Evolutionary conservation across 2,888 invertebrate genomes (phyloP).

Genomic region (Tethea ocularis): DNA sequence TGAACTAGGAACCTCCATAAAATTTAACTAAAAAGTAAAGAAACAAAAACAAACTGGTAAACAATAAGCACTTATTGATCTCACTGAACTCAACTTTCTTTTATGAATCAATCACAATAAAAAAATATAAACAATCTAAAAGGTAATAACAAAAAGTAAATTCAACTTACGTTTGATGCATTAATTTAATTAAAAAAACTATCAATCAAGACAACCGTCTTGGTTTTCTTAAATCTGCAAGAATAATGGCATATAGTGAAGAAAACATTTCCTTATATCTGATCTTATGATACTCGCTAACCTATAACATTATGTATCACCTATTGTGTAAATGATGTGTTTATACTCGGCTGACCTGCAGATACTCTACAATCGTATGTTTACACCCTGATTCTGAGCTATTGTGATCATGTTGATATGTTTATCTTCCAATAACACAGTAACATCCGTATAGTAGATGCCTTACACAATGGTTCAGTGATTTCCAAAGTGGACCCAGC

Average conservation of each 20-base stretch:
- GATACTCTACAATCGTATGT: conserved; percentile 67
- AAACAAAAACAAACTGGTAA: too few relatives aligned
- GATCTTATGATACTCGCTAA: neutral
- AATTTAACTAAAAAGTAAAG: too few relatives aligned
- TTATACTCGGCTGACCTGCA: conserved; percentile 39
- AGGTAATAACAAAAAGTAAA: neutral
- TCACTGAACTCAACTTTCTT: neutral
- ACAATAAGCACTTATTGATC: neutral
- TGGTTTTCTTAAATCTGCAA: conserved; percentile 12
- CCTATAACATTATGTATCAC: conserved; percentile 9
- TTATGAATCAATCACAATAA: neutral
- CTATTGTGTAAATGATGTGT: conserved; percentile 30
- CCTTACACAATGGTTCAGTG: conserved; percentile 7
- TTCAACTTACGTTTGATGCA: neutral
- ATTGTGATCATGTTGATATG: conserved; percentile 61
- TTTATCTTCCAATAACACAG: conserved; percentile 46
- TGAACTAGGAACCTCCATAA: too few relatives aligned
- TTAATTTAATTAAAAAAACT: neutral
- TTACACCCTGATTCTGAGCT: conserved; percentile 57
- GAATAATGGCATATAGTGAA: conserved; percentile 30
- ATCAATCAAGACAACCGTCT: neutral
- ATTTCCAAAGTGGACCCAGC: neutral
- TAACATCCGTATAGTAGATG: conserved; percentile 10
- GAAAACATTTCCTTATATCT: conserved; percentile 45
- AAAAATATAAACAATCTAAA: neutral